These are phyloP conservation scores for Apostichopus parvimensis DNA, from an alignment of 35 echinoderm and acorn worm genomes.

Conservation along the genomic window DNA sequence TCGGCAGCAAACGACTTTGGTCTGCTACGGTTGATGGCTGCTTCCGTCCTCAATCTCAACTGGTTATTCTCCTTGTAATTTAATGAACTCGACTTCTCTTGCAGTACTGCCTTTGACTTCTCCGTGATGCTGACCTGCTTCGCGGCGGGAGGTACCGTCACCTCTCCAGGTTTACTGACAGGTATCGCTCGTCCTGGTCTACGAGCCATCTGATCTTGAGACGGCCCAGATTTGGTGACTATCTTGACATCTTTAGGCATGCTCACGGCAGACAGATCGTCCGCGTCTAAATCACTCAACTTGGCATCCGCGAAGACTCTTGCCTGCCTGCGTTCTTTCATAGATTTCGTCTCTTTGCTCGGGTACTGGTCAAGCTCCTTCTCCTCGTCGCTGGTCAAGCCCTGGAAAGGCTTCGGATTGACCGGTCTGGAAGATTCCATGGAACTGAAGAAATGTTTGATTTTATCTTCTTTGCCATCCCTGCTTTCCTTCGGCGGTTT, in stretches of 20 bases:
- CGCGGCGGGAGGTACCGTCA: not conserved
- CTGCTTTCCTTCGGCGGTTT: slow-evolving; percentile 41
- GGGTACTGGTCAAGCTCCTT: slow-evolving; percentile 44
- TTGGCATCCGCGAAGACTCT: slow-evolving; percentile 72
- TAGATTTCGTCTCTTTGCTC: slow-evolving; percentile 51
- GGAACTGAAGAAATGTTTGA: slow-evolving; percentile 78
- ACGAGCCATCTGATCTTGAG: slow-evolving; percentile 14
- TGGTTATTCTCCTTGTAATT: slow-evolving; percentile 55
- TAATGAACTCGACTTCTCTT: slow-evolving; percentile 47
- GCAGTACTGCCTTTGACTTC: slow-evolving; percentile 11
- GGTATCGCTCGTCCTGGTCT: slow-evolving; percentile 49
- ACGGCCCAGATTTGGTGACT: slow-evolving; percentile 22
- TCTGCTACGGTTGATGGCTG: slow-evolving; percentile 35
- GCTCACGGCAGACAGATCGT: slow-evolving; percentile 44
- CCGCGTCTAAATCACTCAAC: slow-evolving; percentile 55
- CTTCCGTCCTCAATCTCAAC: slow-evolving; percentile 42
- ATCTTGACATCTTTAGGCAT: slow-evolving; percentile 53
- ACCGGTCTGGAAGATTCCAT: slow-evolving; percentile 58
- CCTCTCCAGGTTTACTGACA: slow-evolving; percentile 7
- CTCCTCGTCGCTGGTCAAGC: slow-evolving; percentile 69
- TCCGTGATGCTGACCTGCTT: slow-evolving; percentile 18
- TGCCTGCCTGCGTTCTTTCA: slow-evolving; percentile 75
- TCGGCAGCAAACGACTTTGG: slow-evolving; percentile 54
- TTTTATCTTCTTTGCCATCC: slow-evolving; percentile 74
- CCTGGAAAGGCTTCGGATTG: slow-evolving; percentile 82